A percentile compares a stretch with the other conserved stretches of the same genome.
Evolutionary conservation across 1,140 invertebrate species (phyloP).

Genomic region (Pachypeltis micranthus): DNA sequence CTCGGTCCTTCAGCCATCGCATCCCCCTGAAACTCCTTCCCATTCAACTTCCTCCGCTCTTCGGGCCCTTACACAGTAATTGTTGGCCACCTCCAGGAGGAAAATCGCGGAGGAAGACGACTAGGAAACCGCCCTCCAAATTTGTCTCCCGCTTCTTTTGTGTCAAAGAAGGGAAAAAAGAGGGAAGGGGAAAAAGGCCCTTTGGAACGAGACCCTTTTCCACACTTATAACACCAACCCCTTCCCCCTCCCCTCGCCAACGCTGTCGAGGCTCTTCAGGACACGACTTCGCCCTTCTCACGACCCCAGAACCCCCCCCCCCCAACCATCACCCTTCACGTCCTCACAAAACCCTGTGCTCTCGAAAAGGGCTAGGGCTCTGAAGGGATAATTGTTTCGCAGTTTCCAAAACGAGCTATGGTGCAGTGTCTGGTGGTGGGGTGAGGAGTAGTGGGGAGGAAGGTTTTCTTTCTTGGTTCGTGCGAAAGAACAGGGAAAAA

Average conservation of each 20-base stretch:
- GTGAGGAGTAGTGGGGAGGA: background rate
- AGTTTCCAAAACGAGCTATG: background rate
- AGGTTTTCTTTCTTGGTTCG: background rate
- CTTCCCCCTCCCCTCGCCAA: too few relatives aligned
- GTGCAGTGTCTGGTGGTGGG: background rate
- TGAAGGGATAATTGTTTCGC: conserved; percentile 7
- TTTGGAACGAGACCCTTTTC: too few relatives aligned
- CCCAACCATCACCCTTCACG: too few relatives aligned
- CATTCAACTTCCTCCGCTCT: too few relatives aligned
- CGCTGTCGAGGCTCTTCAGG: background rate
- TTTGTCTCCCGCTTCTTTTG: background rate
- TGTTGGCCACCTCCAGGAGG: background rate
- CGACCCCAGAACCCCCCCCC: too few relatives aligned
- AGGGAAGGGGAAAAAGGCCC: background rate
- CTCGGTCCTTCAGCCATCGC: too few relatives aligned
- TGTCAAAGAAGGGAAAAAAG: background rate
- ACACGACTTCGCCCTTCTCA: background rate
- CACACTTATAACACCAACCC: too few relatives aligned
- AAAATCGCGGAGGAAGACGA: background rate
- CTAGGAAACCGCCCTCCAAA: background rate
- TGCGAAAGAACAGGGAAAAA: background rate
- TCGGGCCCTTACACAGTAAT: background rate
- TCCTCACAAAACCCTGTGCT: too few relatives aligned
- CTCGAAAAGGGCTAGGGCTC: too few relatives aligned
- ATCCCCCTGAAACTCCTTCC: too few relatives aligned